Evolutionary conservation across 2,113 vertebrate species (phyloP).

Genomic region (Herpailurus yagouaroundi): DNA sequence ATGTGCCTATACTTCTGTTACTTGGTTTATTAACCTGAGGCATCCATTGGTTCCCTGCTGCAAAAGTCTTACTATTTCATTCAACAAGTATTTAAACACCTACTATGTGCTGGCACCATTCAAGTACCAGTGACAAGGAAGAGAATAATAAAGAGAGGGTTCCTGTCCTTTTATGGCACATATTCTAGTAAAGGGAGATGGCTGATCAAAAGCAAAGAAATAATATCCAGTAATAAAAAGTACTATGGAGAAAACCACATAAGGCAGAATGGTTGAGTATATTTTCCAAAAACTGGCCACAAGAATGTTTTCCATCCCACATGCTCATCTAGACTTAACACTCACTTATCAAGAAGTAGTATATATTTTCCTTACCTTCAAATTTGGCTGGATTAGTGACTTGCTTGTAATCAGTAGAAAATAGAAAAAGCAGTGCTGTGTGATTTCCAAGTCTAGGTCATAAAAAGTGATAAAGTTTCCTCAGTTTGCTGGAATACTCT

Average conservation of each 20-base stretch:
- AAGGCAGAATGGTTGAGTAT: neutral
- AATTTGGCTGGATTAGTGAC: neutral
- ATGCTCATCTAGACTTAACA: neutral
- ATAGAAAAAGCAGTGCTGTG: neutral
- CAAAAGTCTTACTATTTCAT: neutral
- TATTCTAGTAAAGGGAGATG: neutral
- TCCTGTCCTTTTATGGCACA: neutral
- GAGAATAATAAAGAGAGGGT: neutral
- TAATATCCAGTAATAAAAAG: neutral
- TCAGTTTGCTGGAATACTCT: neutral
- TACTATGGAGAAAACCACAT: neutral
- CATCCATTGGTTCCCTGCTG: neutral
- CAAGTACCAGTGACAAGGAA: neutral
- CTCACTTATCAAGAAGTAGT: neutral
- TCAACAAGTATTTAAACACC: neutral
- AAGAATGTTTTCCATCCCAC: neutral
- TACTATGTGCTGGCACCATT: neutral
- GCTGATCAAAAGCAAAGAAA: neutral
- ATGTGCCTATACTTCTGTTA: neutral
- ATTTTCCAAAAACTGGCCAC: neutral
- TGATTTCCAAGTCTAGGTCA: neutral
- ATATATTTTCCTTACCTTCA: neutral
- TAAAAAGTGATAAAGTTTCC: neutral
- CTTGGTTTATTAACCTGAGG: neutral
- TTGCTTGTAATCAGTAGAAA: neutral